Evolutionary conservation across 1,140 invertebrate species (phyloP).

Genomic region (Platorchestia sp.): DNA sequence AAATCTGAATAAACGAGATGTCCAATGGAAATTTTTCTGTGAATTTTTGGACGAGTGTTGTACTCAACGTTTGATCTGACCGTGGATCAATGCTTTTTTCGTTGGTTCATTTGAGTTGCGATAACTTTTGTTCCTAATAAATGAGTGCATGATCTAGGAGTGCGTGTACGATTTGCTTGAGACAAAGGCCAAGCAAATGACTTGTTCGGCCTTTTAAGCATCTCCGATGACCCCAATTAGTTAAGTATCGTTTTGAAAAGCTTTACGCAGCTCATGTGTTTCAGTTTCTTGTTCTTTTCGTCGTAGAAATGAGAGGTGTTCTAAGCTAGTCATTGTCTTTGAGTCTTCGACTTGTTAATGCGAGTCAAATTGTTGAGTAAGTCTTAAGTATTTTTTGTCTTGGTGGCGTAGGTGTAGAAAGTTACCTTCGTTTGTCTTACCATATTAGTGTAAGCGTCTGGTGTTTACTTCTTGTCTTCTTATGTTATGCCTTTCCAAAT

Average conservation of each 20-base stretch:
- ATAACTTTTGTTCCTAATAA: background rate
- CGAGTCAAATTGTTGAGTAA: background rate
- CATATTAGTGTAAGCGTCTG: background rate
- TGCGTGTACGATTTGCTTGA: background rate
- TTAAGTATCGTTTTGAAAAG: background rate
- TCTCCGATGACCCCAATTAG: background rate
- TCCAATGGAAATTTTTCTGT: background rate
- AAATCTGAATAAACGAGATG: background rate
- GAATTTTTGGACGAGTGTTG: background rate
- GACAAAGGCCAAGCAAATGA: background rate
- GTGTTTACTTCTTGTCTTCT: background rate
- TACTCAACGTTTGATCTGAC: background rate
- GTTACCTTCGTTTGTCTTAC: background rate
- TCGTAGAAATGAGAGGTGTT: background rate
- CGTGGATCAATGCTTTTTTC: background rate
- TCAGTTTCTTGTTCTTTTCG: background rate
- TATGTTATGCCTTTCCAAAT: background rate
- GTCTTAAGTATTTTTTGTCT: background rate
- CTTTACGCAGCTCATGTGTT: background rate
- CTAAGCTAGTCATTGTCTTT: conserved; percentile 18
- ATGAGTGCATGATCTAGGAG: background rate
- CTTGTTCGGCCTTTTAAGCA: background rate
- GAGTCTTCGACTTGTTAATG: background rate
- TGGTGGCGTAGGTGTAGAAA: background rate
- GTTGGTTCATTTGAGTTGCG: no score